Base-by-base conservation (phyloP, 2,797 vertebrate genomes). In the Salmo trutta region DNA sequence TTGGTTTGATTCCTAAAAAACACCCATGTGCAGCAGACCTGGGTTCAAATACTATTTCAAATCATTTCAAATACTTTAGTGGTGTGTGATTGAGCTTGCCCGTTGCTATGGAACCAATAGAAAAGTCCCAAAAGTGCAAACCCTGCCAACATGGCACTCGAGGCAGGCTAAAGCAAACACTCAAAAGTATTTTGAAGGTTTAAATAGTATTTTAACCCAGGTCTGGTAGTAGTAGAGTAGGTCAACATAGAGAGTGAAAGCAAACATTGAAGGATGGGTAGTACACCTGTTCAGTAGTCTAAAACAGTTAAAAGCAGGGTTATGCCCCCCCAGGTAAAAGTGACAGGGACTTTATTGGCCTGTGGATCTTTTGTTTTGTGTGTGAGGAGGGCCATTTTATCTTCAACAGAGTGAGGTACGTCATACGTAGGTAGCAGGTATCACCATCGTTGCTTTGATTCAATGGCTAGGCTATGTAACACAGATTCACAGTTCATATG, bases 401-500 rank as follows among this genome's bases (percentile, higher is more conserved):
- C 79, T 56, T 79, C 85, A 72, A 73, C 56, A 69, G 76, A 84
- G 74, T 77, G 77, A 81, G 79, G 80, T 77, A 62, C 15, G 29
- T 67, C 15, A 27, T n/a, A 64, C 8, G 10, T 24, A 24, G 79
- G 62, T 73, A 78, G 73, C 71, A 81, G 80, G 82, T 79, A 78
- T 80, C 81, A 84, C 84, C 74, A 12, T 47, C 41, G 56, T 10
- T 10, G 41, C 80, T 62, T 83, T 75, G 69, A 85, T 64, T 64
- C 21, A 24, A 81, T 84, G 80, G 83, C 82, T 81, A 14, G 80
- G 83, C 82, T 81, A 14, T 47, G 41, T 47, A 47, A 14, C 90
- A 92, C 86, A 88, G 79, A 91, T 89, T 92, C 87, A 93, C 91
- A 92, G 86, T 90, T 92, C 82, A 87, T 84, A 86, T 79, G 79